phyloP scores from a whole-genome alignment of 2,797 vertebrate genomes.

The Tiaroga cobitis region DNA sequence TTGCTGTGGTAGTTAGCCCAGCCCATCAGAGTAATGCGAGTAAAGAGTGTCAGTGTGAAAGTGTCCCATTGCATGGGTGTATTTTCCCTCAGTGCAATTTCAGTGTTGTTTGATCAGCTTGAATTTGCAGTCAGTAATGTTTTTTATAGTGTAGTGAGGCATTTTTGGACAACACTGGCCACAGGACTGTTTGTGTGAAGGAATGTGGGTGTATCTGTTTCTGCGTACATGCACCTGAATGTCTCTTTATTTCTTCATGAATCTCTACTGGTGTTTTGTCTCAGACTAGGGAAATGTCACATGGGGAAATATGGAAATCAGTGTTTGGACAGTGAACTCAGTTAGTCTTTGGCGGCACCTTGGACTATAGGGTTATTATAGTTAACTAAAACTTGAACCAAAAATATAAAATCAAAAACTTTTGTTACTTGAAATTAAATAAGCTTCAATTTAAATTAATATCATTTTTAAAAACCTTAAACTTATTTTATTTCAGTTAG shows the following conservation, averaged over 20 bases:
- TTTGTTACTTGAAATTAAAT: background rate
- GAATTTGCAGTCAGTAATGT: conserved; percentile 25
- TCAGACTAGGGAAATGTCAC: conserved; percentile 61
- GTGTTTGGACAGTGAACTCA: conserved; percentile 84
- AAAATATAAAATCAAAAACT: background rate
- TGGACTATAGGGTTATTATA: background rate
- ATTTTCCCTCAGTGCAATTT: conserved; percentile 55
- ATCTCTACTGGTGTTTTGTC: conserved; percentile 53
- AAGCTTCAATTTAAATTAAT: too few relatives aligned
- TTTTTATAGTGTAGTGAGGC: background rate
- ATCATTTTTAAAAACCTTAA: too few relatives aligned
- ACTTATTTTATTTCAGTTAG: background rate
- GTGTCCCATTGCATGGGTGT: conserved; percentile 57
- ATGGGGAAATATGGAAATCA: conserved; percentile 75
- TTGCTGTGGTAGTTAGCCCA: conserved; percentile 71
- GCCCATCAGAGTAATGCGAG: conserved; percentile 64
- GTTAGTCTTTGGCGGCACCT: conserved; percentile 69
- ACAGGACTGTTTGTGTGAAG: background rate
- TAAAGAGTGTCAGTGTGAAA: conserved; percentile 37
- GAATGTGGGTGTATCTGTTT: conserved; percentile 8
- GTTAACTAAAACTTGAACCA: background rate
- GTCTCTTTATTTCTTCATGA: conserved; percentile 16
- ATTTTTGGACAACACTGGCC: background rate
- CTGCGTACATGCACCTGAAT: background rate
- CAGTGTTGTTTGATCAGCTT: conserved; percentile 7